phyloP scores from a whole-genome alignment of 2,113 vertebrate genomes.

The Condylura cristata region DNA sequence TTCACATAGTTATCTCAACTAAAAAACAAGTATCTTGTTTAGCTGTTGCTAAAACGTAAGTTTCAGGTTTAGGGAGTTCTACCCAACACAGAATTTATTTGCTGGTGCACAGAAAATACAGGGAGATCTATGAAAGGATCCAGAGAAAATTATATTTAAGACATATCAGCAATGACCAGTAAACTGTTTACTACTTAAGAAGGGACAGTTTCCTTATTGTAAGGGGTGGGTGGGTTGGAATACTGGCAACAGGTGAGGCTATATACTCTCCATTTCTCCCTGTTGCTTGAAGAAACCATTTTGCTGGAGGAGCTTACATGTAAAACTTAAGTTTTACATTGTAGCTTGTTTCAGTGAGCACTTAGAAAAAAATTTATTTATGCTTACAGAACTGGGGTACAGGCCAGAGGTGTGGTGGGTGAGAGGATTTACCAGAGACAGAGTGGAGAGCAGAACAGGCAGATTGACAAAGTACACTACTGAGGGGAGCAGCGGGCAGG shows the following conservation, averaged over 20 bases:
- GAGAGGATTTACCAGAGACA: too few species aligned
- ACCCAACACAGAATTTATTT: constrained; percentile 12
- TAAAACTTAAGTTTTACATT: background rate
- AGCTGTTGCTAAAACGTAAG: background rate
- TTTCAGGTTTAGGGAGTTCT: constrained; percentile 14
- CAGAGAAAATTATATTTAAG: constrained; percentile 24
- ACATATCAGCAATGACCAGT: background rate
- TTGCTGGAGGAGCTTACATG: background rate
- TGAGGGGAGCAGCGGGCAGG: too few species aligned
- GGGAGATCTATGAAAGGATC: background rate
- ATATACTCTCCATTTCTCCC: background rate
- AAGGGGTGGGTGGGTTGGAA: background rate
- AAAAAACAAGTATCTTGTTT: constrained; percentile 22
- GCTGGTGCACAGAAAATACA: background rate
- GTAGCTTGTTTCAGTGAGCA: background rate
- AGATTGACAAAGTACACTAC: too few species aligned
- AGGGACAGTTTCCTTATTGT: background rate
- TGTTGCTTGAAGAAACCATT: background rate
- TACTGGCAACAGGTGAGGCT: background rate
- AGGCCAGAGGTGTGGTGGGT: too few species aligned
- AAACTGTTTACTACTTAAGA: background rate
- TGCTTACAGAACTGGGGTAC: too few species aligned
- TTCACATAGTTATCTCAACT: background rate
- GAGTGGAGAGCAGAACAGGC: too few species aligned
- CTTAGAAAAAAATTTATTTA: too few species aligned